Conservation (phyloP, 1,140 invertebrate species). For the Luehdorfia chinensis region DNA sequence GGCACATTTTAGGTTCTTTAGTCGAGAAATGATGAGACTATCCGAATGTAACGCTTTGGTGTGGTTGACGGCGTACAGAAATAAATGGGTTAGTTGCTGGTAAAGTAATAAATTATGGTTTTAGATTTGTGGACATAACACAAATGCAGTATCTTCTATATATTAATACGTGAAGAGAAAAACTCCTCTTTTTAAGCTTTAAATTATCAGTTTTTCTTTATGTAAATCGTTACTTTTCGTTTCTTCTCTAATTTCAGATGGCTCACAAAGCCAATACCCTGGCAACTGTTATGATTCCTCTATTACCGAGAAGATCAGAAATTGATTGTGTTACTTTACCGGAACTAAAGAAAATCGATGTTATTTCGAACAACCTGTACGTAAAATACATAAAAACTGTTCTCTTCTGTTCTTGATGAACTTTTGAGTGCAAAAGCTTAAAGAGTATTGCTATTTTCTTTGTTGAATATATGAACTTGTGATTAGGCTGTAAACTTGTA, state of each 20-base stretch:
- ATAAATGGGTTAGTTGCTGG: conserved; percentile 57
- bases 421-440: no score
- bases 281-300: conserved; percentile 47
- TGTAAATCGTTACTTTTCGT: no score
- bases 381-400: conserved; percentile 19
- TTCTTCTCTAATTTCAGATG: no score
- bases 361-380: conserved; percentile 40
- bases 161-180: no score
- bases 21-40: conserved; percentile 57
- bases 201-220: no score
- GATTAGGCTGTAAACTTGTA: no score
- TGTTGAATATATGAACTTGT: no score
- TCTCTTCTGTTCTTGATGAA: no score
- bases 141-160: no score
- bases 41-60: conserved; percentile 42
- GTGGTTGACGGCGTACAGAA: conserved; percentile 59
- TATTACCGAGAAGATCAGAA: conserved; percentile 42
- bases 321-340: conserved; percentile 29
- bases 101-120: neutral
- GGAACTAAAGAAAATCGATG: conserved; percentile 31
- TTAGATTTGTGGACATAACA: no score
- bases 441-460: no score
- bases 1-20: conserved; percentile 51
- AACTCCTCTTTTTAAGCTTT: no score
- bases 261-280: conserved; percentile 53